phyloP scores from a whole-genome alignment of 2,113 vertebrate genomes.

The Penelope pileata region DNA sequence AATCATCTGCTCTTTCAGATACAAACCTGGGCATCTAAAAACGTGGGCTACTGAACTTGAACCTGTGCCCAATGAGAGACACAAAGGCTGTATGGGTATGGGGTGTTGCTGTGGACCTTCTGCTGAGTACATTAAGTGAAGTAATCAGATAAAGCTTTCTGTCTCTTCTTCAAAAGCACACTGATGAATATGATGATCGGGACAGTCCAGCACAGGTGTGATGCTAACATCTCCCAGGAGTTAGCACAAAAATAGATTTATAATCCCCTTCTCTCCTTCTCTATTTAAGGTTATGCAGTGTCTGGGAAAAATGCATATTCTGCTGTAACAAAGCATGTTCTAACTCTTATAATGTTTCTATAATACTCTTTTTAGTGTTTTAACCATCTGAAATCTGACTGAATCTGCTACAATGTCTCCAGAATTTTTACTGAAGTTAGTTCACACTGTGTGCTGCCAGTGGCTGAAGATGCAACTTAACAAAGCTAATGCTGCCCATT shows the following conservation, averaged over 20 bases:
- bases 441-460: background rate
- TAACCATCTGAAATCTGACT: background rate
- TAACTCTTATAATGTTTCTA: background rate
- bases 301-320: background rate
- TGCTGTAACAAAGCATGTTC: background rate
- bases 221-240: background rate
- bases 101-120: background rate
- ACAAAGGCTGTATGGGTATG: background rate
- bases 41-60: background rate
- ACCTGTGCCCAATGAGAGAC: background rate
- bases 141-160: background rate
- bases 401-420: background rate
- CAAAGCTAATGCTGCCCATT: background rate
- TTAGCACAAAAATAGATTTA: background rate
- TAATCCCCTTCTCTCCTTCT: background rate
- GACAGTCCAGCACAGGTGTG: background rate
- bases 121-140: background rate
- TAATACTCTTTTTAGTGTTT: background rate
- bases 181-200: background rate
- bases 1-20: background rate
- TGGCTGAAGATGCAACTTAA: background rate
- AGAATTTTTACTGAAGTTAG: background rate
- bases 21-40: background rate
- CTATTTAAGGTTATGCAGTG: background rate
- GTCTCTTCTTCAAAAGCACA: background rate